Evolutionary conservation across 1,140 invertebrate genomes (phyloP), one percentile per base, ranked within the genome.

Genomic region (Helicoverpa armigera): DNA sequence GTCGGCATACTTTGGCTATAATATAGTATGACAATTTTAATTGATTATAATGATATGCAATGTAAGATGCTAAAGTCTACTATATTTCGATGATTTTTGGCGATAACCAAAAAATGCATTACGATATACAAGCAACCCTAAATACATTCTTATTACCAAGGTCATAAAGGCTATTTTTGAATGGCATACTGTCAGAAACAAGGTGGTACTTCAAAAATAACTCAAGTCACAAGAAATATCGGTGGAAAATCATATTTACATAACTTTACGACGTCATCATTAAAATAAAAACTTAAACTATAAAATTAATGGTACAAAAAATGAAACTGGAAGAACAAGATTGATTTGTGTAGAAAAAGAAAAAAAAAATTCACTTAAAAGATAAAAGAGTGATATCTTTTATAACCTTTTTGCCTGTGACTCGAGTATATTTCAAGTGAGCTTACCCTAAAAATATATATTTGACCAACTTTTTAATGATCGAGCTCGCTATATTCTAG

Each of bases 221-320:
- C 65, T 63, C 79, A 73, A 81, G 63, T 75, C 53, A 74, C 70
- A 65, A 78, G 63, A 53, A 65, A 65, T 72, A 61, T 60, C 60
- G 69, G 35, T 75, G 58, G 35, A 60, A 78, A 53, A 75, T 61
- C 48, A 29, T 69, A 61, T 69, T 78, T 78, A 69, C 61, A 67
- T 3, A 53, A 53, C 35, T n/a, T 67, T 11, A 67, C 60, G 53
- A 74, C 29, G 14, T 31, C 60, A 53, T 65, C 13, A 65, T 63
- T 65, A 74, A 29, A 74, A 18, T 73, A 50, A 70, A 78, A 53
- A 3, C 43, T 54, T 50, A 69, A 69, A 70, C 50, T 70, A 35
- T 7, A 50, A n/a, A 18, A 18, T 12, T 70, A 50, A 72, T 72
- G 69, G 69, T 72, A 72, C 12, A 72, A 72, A 69, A 60, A 75